Percentiles rank a stretch among this genome's conserved stretches.
Evolutionary conservation across 2,113 vertebrate genomes (phyloP).

Genomic region (Melanocharis versteri): DNA sequence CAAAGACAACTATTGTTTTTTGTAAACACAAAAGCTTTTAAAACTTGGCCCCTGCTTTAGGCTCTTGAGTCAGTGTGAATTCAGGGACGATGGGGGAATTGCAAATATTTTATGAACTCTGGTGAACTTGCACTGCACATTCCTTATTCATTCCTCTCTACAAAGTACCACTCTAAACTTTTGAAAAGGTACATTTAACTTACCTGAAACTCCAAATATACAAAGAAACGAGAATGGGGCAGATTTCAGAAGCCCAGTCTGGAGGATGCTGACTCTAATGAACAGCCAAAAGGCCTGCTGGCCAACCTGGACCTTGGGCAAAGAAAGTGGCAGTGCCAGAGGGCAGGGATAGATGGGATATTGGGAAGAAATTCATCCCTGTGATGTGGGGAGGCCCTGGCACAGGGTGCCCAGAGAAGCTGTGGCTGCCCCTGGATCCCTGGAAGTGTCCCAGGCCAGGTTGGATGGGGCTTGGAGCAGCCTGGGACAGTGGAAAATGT

Average conservation of each 20-base stretch:
- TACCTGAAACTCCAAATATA: neutral
- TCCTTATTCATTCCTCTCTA: neutral
- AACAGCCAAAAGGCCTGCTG: neutral
- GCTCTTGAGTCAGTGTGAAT: neutral
- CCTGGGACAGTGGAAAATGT: fast-evolving
- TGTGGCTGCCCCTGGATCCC: neutral
- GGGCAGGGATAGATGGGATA: neutral
- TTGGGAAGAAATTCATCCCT: fast-evolving
- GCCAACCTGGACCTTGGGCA: neutral
- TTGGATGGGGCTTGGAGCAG: fast-evolving
- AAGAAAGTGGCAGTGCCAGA: neutral
- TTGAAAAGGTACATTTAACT: neutral
- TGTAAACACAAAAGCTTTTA: neutral
- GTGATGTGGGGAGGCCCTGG: fast-evolving
- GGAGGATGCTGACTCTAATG: neutral
- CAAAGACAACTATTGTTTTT: neutral
- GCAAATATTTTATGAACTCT: neutral
- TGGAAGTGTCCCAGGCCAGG: neutral
- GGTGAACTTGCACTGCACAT: neutral
- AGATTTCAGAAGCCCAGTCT: neutral
- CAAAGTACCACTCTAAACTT: neutral
- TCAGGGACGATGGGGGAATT: neutral
- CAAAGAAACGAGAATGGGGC: neutral
- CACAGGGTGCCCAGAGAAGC: neutral
- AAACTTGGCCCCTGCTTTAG: neutral